These are phyloP conservation scores for Rhodophaea formosa DNA, from an alignment of 2,888 invertebrate species.

Conservation along the genomic window DNA sequence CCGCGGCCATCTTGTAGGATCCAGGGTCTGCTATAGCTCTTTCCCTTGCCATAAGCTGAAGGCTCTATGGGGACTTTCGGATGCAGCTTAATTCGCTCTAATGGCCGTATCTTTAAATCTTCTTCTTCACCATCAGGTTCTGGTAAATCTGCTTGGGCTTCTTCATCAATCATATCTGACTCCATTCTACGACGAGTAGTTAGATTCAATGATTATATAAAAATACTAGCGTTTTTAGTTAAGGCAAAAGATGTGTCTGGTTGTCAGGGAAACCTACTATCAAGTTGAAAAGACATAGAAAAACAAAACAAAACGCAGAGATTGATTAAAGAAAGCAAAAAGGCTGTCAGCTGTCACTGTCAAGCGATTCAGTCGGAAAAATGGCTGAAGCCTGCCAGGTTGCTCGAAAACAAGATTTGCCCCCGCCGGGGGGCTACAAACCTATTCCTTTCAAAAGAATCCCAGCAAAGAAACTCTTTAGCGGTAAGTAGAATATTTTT, in stretches of 20 bases:
- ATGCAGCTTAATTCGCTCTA: constrained; percentile 61
- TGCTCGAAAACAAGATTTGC: constrained; percentile 89
- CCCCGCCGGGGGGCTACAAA: constrained; percentile 94
- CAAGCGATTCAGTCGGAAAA: constrained; percentile 32
- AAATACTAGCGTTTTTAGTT: background rate
- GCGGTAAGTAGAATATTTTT: constrained; percentile 75
- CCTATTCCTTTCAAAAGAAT: constrained; percentile 86
- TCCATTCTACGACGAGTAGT: constrained; percentile 31
- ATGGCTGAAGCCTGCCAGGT: constrained; percentile 60
- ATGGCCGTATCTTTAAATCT: constrained; percentile 57
- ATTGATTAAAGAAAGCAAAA: background rate
- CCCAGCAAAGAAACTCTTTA: constrained; percentile 86
- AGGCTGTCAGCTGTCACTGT: constrained; percentile 23
- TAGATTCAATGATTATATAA: background rate
- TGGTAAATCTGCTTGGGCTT: constrained; percentile 62
- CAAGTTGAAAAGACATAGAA: background rate
- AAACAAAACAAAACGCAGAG: background rate
- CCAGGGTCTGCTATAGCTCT: constrained; percentile 67
- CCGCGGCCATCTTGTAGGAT: constrained; percentile 70
- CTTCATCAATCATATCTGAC: constrained; percentile 41
- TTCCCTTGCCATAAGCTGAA: constrained; percentile 63
- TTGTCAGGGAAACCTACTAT: background rate
- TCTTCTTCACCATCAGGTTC: constrained; percentile 49
- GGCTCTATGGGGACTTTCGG: constrained; percentile 69
- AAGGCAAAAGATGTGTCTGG: background rate